Conservation (phyloP, 2,113 vertebrate species). For the Grantiella picta region DNA sequence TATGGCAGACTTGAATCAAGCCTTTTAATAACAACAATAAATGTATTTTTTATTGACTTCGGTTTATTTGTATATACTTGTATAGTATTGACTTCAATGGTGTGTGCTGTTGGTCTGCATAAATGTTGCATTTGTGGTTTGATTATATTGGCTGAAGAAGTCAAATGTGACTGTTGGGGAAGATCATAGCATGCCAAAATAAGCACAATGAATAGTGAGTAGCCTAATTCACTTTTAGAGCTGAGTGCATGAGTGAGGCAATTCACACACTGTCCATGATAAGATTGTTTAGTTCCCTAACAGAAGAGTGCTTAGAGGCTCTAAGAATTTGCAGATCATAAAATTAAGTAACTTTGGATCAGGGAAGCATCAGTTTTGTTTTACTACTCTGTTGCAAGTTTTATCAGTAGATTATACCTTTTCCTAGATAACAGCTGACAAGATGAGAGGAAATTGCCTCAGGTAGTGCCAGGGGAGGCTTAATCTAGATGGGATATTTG, state of each 20-base stretch:
- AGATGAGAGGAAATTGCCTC: neutral
- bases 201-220: neutral
- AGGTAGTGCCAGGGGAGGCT: neutral
- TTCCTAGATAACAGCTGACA: neutral
- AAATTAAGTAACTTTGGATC: neutral
- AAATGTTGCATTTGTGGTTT: neutral
- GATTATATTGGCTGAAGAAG: neutral
- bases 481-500: neutral
- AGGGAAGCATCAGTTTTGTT: neutral
- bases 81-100: neutral
- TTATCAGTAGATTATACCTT: neutral
- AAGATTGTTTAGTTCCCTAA: neutral
- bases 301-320: neutral
- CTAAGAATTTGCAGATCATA: neutral
- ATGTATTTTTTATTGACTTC: neutral
- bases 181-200: neutral
- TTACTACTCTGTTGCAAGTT: neutral
- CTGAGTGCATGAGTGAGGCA: neutral
- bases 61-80: neutral
- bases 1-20: neutral
- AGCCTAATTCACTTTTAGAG: neutral
- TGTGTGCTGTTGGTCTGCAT: neutral
- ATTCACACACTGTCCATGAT: fast-evolving
- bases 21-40: neutral
- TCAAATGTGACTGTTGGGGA: neutral